These are phyloP conservation scores for Thaleichthys pacificus DNA, from an alignment of 2,797 vertebrate genomes.

Conservation along the genomic window DNA sequence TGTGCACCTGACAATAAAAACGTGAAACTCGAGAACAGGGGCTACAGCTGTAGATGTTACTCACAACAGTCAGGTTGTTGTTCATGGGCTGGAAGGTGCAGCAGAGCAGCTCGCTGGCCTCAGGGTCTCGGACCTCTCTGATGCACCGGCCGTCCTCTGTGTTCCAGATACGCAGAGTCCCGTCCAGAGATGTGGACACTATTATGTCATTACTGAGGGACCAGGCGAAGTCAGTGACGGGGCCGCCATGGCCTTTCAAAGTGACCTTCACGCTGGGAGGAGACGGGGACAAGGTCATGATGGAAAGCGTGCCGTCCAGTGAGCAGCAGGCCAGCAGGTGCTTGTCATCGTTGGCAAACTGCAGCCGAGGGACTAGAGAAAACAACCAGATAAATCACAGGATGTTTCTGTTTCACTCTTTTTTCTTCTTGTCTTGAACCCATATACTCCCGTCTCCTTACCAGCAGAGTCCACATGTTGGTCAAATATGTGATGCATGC, in stretches of 20 bases:
- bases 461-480: slow-evolving; percentile 93
- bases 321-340: slow-evolving; percentile 94
- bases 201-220: slow-evolving; percentile 94
- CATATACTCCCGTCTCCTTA: slow-evolving; percentile 53
- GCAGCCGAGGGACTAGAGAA: slow-evolving; percentile 83
- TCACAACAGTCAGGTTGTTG: slow-evolving; percentile 95
- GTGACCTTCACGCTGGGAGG: slow-evolving; percentile 86
- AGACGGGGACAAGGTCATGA: slow-evolving; percentile 87
- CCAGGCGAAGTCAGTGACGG: slow-evolving; percentile 93
- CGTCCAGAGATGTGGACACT: slow-evolving; percentile 90
- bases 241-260: slow-evolving; percentile 84
- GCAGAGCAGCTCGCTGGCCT: slow-evolving; percentile 88
- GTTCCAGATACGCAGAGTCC: slow-evolving; percentile 92
- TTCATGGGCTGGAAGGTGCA: slow-evolving; percentile 96
- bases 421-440: background rate
- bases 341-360: slow-evolving; percentile 94
- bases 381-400: background rate
- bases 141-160: slow-evolving; percentile 91
- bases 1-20: too few relatives aligned
- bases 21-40: background rate
- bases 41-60: slow-evolving; percentile 35
- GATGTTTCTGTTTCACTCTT: background rate
- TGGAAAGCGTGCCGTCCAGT: slow-evolving; percentile 87
- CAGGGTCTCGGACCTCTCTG: slow-evolving; percentile 88
- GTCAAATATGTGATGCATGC: slow-evolving; percentile 96